Percentiles rank a stretch among this genome's conserved stretches.
Evolutionary conservation across 2,113 vertebrate genomes (phyloP).

Genomic region (Empidonax traillii): DNA sequence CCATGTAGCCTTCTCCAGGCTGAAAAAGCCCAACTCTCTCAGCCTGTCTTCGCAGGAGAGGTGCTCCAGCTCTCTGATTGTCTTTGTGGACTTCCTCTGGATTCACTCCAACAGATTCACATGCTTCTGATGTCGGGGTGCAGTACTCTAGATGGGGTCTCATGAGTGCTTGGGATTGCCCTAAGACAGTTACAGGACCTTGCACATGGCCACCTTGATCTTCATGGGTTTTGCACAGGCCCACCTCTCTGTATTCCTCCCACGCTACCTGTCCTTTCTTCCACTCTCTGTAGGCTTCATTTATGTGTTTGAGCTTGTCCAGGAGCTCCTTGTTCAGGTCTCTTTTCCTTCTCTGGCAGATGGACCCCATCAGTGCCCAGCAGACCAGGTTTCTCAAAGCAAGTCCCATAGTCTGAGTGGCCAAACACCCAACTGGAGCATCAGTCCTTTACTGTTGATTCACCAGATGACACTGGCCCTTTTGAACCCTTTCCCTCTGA

Average conservation of each 20-base stretch:
- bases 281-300: not conserved
- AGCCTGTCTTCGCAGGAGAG: not conserved
- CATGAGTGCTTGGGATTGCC: not conserved
- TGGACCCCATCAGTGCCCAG: not conserved
- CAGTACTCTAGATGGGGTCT: not conserved
- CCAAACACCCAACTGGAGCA: rapidly evolving
- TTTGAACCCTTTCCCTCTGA: not conserved
- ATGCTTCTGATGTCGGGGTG: not conserved
- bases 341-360: not conserved
- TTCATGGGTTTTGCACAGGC: not conserved
- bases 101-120: not conserved
- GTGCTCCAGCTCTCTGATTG: not conserved
- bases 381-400: not conserved
- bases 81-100: not conserved
- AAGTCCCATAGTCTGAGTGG: not conserved
- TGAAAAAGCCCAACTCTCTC: not conserved
- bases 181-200: not conserved
- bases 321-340: not conserved
- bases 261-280: not conserved
- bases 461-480: not conserved
- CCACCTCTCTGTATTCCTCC: not conserved
- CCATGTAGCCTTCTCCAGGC: not conserved
- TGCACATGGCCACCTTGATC: not conserved
- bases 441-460: not conserved
- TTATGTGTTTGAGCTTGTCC: not conserved